Evolutionary conservation across 2,113 vertebrate species (phyloP), one percentile per base, ranked within the genome.

Genomic region (Ceyx melanurus): DNA sequence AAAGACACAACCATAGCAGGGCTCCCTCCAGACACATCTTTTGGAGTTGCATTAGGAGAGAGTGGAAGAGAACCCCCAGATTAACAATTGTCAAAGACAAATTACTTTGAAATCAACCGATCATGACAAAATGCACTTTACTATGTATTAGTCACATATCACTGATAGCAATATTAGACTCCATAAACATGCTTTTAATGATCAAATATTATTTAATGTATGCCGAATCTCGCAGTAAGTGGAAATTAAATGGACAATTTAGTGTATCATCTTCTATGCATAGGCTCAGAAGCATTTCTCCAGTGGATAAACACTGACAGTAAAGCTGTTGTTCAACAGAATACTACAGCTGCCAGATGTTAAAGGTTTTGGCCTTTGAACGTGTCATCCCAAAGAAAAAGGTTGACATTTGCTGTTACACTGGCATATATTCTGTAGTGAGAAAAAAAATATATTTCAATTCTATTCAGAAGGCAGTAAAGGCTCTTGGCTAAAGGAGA

Each of bases 101-200:
- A 97, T 94, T 84, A 76, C 93, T 95, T 82, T 19, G 1, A 88
- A 94, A 79, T 92, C 91, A 96, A 84, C 93, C 20, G 2, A 97
- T 98, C 95, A 95, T 95, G 94, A 93, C 96, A 97, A 95, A 97
- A 97, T 89, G 94, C 89, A 78, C 95, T 96, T 95, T 92, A 31
- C 71, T 95, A 50, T 42, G 11, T 96, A 96, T 97, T 97, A 97
- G 96, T 97, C 94, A 96, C 95, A 95, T 97, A 96, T 96, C 93
- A 89, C 95, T 97, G 94, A 92, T 64, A 86, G 93, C 97, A 96
- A 95, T 95, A 94, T 95, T 93, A 90, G 95, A 97, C 90, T 92
- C 94, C 95, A 97, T 97, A 98, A 98, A 98, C 97, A 97, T n/a
- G 95, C 91, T 97, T 98, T 98, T 97, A 98, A 97, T 97, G 96